Conservation (phyloP, 2,888 invertebrate species). For the Theristus sp. region DNA sequence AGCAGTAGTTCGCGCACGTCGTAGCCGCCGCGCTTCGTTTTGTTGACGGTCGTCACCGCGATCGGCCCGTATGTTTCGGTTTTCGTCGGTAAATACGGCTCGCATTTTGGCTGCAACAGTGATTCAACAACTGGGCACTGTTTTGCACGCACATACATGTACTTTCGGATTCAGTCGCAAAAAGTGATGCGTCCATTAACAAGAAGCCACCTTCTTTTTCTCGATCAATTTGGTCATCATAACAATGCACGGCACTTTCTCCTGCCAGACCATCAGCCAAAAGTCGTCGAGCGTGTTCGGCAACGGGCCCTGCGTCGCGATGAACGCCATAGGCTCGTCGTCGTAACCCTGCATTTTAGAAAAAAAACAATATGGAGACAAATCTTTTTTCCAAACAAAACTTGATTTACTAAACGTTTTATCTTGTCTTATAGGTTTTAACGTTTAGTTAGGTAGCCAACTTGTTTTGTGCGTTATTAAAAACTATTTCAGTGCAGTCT, state of each 20-base stretch:
- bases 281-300: slow-evolving; percentile 48
- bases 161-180: too few species aligned
- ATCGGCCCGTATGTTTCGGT: slow-evolving; percentile 35
- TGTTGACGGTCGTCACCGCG: slow-evolving; percentile 36
- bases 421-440: too few species aligned
- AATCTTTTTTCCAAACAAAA: too few species aligned
- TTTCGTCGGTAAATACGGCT: slow-evolving; percentile 55
- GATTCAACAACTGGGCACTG: too few species aligned
- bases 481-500: too few species aligned
- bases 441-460: too few species aligned
- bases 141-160: too few species aligned
- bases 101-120: slow-evolving; percentile 54
- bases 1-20: slow-evolving; percentile 39
- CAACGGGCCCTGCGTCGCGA: slow-evolving; percentile 79
- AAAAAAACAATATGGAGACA: background rate
- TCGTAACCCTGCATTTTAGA: slow-evolving; percentile 54
- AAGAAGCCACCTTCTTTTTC: slow-evolving; percentile 37
- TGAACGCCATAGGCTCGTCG: slow-evolving; percentile 62
- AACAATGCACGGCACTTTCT: slow-evolving; percentile 46
- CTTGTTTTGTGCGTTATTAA: too few species aligned
- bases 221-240: slow-evolving; percentile 80
- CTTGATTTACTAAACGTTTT: too few species aligned
- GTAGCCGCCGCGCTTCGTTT: slow-evolving; percentile 39
- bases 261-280: slow-evolving; percentile 48
- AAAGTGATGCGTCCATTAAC: background rate